Base-by-base conservation (phyloP, 2,113 vertebrate species). In the Raja brachyura region DNA sequence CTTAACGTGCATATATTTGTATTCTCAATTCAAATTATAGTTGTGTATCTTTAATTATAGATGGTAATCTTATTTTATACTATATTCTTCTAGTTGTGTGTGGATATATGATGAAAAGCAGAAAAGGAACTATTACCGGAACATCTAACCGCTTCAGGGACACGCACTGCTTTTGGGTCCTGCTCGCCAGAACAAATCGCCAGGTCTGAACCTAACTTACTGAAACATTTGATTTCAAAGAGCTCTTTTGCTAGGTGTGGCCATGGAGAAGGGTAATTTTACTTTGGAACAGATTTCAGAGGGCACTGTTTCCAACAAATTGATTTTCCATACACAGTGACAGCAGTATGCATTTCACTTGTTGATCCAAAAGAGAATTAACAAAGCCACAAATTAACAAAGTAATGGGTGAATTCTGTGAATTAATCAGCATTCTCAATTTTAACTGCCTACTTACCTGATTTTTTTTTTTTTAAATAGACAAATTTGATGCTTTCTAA, bases 81-180 rank as follows among this genome's bases (percentile, higher is more conserved):
- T 73, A 5, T 18, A 16, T 92, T 92, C 70, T 73, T 70, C 88
- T 48, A 92, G 88, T 92, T 92, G 70, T n/a, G 11, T 92, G 88
- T 92, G 88, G 88, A 63, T 22, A 13, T 25, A 92, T 48, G 88
- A 1, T 73, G 18, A 73, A 48, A 11, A 39, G 4, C 31, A 92
- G 9, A 92, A 73, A 48, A 7, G 88, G 68, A 92, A 9, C 39
- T 13, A 48, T 92, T 73, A 1, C 39, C 18, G 10, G 2, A 22
- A 92, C 3, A 54, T 33, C 88, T 39, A 20, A 0, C 39, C 31
- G 0, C 18, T 70, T 3, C 63, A 73, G 4, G 11, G 31, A 39
- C 3, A 2, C 39, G 11, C 88, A 39, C 20, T 92, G 88, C 48
- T 92, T 48, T 73, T 92, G 88, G 88, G 88, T 39, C 20, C 9